A percentile compares a stretch with the other conserved stretches of the same genome.
phyloP scores from a whole-genome alignment of 2,797 vertebrate species.

The Protosalanx chinensis region DNA sequence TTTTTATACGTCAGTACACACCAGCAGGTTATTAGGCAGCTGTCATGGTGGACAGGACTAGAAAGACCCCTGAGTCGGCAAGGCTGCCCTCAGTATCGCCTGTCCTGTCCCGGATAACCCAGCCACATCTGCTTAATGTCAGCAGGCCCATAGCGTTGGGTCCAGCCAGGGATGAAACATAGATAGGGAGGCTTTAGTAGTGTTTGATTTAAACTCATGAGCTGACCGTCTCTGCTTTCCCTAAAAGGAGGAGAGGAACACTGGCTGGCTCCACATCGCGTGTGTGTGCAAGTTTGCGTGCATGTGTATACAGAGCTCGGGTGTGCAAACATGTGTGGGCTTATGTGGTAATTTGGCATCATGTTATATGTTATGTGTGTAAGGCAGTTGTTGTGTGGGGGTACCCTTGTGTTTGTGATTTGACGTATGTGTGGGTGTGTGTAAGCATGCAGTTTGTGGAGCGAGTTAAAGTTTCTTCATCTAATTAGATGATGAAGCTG shows the following conservation, averaged over 20 bases:
- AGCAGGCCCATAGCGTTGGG: constrained; percentile 40
- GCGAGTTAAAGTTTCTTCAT: background rate
- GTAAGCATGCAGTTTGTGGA: background rate
- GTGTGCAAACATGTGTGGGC: no score
- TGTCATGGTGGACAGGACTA: constrained; percentile 37
- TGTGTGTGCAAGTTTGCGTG: background rate
- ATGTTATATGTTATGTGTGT: no score
- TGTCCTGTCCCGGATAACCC: constrained; percentile 62
- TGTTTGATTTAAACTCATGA: constrained; percentile 65
- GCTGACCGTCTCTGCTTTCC: constrained; percentile 55
- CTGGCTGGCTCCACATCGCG: constrained; percentile 7
- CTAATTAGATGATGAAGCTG: background rate
- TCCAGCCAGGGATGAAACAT: constrained; percentile 51
- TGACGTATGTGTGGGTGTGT: background rate
- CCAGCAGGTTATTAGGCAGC: constrained; percentile 61
- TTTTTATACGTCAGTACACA: constrained; percentile 29
- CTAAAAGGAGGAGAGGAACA: constrained; percentile 20
- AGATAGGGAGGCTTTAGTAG: constrained; percentile 57
- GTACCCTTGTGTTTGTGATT: constrained; percentile 1
- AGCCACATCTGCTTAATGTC: constrained; percentile 70
- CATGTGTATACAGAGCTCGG: background rate
- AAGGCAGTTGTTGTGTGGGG: no score
- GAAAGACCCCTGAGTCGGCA: constrained; percentile 39
- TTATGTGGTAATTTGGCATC: no score
- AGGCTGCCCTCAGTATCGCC: constrained; percentile 46